Evolutionary conservation across 2,797 vertebrate species (phyloP).

Genomic region (Leontocebus nigricollis): DNA sequence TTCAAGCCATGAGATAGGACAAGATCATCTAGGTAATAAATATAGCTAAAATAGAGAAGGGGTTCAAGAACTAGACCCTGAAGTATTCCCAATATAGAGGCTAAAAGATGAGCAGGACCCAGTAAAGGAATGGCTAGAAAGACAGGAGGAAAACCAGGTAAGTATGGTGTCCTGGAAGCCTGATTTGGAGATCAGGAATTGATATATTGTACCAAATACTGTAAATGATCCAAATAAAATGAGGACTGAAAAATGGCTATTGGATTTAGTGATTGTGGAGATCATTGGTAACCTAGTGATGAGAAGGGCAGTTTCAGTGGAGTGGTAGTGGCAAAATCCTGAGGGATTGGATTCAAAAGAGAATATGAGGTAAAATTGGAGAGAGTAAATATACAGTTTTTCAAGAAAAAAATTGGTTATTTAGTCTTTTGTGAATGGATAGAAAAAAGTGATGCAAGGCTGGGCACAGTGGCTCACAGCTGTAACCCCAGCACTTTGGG

Average conservation of each 20-base stretch:
- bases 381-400: background rate
- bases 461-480: no score
- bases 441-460: background rate
- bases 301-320: background rate
- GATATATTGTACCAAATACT: background rate
- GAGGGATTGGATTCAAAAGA: background rate
- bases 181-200: background rate
- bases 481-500: no score
- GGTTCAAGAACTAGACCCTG: background rate
- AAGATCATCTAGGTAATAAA: background rate
- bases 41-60: background rate
- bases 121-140: background rate
- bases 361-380: background rate
- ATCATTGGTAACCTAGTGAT: background rate
- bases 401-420: background rate
- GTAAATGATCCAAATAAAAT: background rate
- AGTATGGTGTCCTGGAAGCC: background rate
- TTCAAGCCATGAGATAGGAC: background rate
- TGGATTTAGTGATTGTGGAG: background rate
- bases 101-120: background rate
- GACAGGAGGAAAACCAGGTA: background rate
- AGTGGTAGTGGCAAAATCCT: background rate
- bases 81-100: background rate
- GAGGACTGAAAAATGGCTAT: background rate
- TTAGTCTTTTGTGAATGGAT: background rate